These are phyloP conservation scores for Galago senegalensis DNA, from an alignment of 2,797 vertebrate species.

Conservation along the genomic window DNA sequence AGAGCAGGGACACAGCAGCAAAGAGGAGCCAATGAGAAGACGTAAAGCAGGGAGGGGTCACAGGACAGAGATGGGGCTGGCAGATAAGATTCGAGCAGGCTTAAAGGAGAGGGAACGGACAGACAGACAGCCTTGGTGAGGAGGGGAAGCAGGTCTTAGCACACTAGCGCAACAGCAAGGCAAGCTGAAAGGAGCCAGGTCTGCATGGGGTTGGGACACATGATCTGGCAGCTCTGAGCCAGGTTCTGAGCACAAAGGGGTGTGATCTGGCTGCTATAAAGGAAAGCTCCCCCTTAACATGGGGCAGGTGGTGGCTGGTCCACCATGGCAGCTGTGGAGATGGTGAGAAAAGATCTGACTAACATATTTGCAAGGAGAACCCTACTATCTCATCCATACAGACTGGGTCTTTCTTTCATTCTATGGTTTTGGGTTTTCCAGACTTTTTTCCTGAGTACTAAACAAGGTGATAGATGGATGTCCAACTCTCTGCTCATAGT, in stretches of 20 bases:
- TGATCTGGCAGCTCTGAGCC: background rate
- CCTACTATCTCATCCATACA: rapidly evolving
- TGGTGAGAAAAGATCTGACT: background rate
- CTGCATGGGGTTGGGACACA: too few relatives aligned
- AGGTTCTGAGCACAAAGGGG: background rate
- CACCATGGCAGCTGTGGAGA: too few relatives aligned
- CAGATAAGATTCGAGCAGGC: too few relatives aligned
- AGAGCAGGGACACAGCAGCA: background rate
- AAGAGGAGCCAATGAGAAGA: background rate
- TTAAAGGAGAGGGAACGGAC: background rate
- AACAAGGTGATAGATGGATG: background rate
- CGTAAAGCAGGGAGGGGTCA: background rate
- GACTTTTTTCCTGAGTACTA: background rate
- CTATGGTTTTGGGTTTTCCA: background rate
- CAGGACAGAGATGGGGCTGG: background rate
- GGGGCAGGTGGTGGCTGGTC: background rate
- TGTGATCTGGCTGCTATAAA: background rate
- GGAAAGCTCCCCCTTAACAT: too few relatives aligned
- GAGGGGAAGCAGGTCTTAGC: background rate
- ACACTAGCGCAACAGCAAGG: rapidly evolving
- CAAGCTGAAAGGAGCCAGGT: background rate
- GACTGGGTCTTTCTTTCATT: background rate
- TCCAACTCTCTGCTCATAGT: background rate
- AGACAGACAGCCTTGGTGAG: background rate
- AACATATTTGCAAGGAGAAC: background rate